phyloP scores from a whole-genome alignment of 2,113 vertebrate species.

The Sciurus niger region DNA sequence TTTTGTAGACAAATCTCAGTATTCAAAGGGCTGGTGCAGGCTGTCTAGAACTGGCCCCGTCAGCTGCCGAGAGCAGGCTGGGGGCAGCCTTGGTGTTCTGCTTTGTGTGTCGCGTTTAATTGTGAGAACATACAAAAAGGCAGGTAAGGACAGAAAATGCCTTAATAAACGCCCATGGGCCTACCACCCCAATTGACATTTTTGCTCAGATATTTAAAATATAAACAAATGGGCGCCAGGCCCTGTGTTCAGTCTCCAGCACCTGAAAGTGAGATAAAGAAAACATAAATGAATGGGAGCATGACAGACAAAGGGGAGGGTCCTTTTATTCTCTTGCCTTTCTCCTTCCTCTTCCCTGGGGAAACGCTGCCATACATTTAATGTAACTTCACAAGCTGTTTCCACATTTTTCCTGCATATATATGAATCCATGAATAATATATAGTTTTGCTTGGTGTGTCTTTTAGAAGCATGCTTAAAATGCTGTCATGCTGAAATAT shows the following conservation, averaged over 20 bases:
- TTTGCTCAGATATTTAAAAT: slow-evolving; percentile 25
- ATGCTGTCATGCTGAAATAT: neutral
- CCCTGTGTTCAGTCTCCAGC: neutral
- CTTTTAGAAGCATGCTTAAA: slow-evolving; percentile 3
- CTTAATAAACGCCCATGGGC: neutral
- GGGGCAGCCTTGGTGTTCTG: neutral
- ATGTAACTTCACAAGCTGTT: neutral
- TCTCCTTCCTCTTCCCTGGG: neutral
- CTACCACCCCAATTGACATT: neutral
- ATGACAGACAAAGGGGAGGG: neutral
- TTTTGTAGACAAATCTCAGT: neutral
- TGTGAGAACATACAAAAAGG: slow-evolving; percentile 8
- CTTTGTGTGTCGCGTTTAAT: slow-evolving; percentile 21
- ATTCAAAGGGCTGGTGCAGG: neutral
- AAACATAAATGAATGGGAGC: neutral
- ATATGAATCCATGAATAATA: slow-evolving; percentile 44
- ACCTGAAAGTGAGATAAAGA: neutral
- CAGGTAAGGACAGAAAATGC: neutral
- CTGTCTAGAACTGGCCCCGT: neutral
- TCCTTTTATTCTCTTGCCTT: neutral
- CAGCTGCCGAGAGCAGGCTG: neutral
- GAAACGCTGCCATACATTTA: neutral
- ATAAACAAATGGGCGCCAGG: neutral
- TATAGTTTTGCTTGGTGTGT: neutral
- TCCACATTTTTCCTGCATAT: neutral